Base-by-base conservation (phyloP, 2,797 vertebrate genomes). In the Syngnathus rostellatus region DNA sequence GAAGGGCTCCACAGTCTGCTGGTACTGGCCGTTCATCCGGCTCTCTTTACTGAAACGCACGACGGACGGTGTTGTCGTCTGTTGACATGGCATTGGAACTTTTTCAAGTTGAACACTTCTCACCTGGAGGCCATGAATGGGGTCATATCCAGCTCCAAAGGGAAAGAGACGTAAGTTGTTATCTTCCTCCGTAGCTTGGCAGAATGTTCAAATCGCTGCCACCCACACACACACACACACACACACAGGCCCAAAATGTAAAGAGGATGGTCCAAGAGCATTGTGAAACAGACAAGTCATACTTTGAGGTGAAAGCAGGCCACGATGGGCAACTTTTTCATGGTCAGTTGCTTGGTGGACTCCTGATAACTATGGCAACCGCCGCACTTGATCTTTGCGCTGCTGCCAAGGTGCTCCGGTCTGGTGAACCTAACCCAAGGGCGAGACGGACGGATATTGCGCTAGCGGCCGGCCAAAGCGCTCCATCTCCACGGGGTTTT, bases 361-460 rank as follows among this genome's bases (percentile, higher is more conserved):
- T 98, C 96, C 81, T 98, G 96, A 91, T 98, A 98, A 91, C 96
- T 98, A 89, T 98, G 95, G 90, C 96, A 98, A 88, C 95, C 94
- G 11, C 95, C 94, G 85, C 96, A 98, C 82, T 98, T 98, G 88
- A 98, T 98, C 91, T 98, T 98, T 80, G 96, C 96, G 74, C 96
- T 94, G 89, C 96, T 98, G 85, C 96, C 95, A 63, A 98, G 91
- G 91, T 98, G 95, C 88, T 98, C 96, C 6, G 96, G 95, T 81
- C 96, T 91, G 76, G 96, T 98, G 85, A 98, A 98, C 88, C 95
- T 98, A 68, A 43, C 68, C 25, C 60, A 58, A 61, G 65, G 38
- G 50, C 19, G 45, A 46, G 14, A 46, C 14, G 14, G 14, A 46
- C 14, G 14, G 45, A 14, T 14, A 45, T 31, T 4, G 31, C 31